Base-by-base conservation (phyloP, 2,113 vertebrate genomes). In the Corydoras maculifer region DNA sequence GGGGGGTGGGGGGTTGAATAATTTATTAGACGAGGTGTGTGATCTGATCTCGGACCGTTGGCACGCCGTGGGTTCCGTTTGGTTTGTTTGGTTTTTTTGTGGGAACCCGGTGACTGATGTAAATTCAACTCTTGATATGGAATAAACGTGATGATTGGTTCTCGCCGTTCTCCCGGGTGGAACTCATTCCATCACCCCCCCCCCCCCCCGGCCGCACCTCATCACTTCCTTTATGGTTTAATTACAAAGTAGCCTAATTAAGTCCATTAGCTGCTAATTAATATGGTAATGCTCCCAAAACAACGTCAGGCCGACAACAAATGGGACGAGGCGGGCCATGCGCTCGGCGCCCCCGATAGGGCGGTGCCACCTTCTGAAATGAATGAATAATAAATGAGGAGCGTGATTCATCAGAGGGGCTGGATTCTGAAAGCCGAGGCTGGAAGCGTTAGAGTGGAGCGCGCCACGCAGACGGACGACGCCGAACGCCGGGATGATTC, bases 141-240 rank as follows among this genome's bases (percentile, higher is more conserved):
- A 99, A 98, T 99, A 98, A 99, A 99, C 97, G 96, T 99, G 95
- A 97, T 83, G 86, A 91, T 94, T 96, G 91, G 90, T 92, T 91
- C 62, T 71, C 31, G 57, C 91, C 88, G 9, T 66, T 12, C n/a
- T 14, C 3, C 58, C 91, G 85, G 84, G 80, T 89, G 85, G 84
- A 80, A 88, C 85, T 81, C 83, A 15, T 35, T 77, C 48, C 51
- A 53, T 12, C 51, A 1, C 9, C 5, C 51, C 3, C 51, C 10
- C 51, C 51, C 7, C 11, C 49, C 12, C 57, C 57, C 13, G 63
- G 15, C 14, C 35, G 43, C 31, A 49, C 63, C 18, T 74, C 65
- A 68, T 68, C 72, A 55, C 15, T 74, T 74, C 72, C 62, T 53
- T 43, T 18, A 62, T 49, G 48, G 72, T 68, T 74, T 74, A 74